Base-by-base conservation (phyloP, 2,113 vertebrate species). In the Hystrix cristata region DNA sequence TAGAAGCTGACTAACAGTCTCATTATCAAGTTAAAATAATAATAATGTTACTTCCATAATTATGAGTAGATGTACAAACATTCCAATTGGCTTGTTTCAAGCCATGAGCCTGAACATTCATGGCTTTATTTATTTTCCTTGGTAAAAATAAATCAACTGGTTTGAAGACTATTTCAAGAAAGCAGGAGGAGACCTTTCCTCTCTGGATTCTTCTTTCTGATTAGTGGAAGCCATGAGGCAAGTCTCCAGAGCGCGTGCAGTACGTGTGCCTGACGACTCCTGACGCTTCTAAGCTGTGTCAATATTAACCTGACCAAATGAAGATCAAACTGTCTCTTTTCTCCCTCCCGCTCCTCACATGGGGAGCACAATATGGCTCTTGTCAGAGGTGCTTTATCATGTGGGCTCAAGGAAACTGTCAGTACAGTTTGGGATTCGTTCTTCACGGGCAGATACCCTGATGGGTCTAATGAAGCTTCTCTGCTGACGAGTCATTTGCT, bases 401-500 rank as follows among this genome's bases (percentile, higher is more conserved):
- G 98, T 98, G 98, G 99, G 99, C 98, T 99, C 98, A 99, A 99
- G 98, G 98, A 99, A 99, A 99, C 99, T 99, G 99, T 99, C 99
- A 99, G 98, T 99, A 98, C 98, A 98, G 98, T 99, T 99, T 99
- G 99, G 99, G 98, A 98, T 99, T 99, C 96, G 99, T 99, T 99
- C 99, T 99, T 99, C 99, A 99, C 99, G 98, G 98, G 98, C 98
- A 98, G 99, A 99, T 99, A 99, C 98, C 99, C 99, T 99, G 99
- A 99, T 99, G 99, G 99, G 99, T 99, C 99, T 99, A 99, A 99
- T 99, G 99, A 99, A 99, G 99, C 99, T 98, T 99, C 99, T 99
- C 99, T 99, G 99, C 99, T 99, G 99, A 99, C 98, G 99, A 99
- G 98, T 99, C 99, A 98, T 98, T 99, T 99, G 99, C 99, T 99